phyloP scores from a whole-genome alignment of 2,888 invertebrate species.

The Andrena minutula region DNA sequence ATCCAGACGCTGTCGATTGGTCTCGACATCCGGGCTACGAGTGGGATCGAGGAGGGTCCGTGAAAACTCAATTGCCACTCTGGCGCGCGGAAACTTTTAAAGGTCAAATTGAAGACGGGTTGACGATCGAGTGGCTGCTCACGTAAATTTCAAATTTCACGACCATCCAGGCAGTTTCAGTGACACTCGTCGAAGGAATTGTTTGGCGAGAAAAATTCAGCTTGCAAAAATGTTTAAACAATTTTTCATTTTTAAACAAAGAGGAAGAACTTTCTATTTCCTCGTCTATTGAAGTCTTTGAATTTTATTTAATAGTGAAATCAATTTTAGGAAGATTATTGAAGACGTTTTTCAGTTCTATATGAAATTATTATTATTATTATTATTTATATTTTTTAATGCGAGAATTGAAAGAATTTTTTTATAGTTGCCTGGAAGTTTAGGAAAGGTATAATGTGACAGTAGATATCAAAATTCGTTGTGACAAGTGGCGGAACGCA shows the following conservation, averaged over 20 bases:
- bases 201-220: background rate
- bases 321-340: background rate
- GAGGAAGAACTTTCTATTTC: no score
- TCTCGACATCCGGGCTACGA: constrained; percentile 6
- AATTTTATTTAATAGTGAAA: no score
- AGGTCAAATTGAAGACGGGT: background rate
- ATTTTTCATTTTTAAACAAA: background rate
- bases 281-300: no score
- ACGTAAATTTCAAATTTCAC: background rate
- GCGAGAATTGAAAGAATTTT: background rate
- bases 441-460: background rate
- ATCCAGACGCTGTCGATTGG: constrained; percentile 16
- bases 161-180: background rate
- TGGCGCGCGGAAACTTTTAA: constrained; percentile 8
- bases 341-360: no score
- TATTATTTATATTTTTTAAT: background rate
- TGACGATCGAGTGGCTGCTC: background rate
- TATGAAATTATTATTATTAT: no score
- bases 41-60: background rate
- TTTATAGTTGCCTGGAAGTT: no score
- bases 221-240: background rate
- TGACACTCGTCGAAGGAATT: background rate
- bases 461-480: background rate
- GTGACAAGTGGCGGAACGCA: background rate
- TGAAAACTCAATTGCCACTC: constrained; percentile 19